phyloP scores from a whole-genome alignment of 2,888 invertebrate genomes.

The Drosophila ezoana region DNA sequence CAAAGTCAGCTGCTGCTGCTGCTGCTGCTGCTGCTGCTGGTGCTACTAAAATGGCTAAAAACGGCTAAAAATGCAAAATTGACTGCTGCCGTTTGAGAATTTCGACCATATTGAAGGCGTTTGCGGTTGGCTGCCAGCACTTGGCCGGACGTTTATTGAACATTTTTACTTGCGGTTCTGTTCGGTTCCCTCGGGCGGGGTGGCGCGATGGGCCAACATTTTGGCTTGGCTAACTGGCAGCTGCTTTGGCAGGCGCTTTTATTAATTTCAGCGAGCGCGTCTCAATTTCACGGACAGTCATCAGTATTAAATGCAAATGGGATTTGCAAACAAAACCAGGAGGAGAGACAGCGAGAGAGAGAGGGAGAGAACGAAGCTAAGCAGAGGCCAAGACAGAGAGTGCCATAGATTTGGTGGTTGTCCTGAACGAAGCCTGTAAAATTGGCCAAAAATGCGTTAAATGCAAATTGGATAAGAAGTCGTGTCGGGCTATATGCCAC shows the following conservation, averaged over 20 bases:
- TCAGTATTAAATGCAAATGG: slow-evolving; percentile 80
- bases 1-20: slow-evolving; percentile 72
- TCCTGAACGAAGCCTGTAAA: slow-evolving; percentile 34
- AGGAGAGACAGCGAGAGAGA: background rate
- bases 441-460: slow-evolving; percentile 78
- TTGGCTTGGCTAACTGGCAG: slow-evolving; percentile 35
- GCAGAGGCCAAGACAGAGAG: background rate
- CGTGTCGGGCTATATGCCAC: slow-evolving; percentile 50
- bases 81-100: slow-evolving; percentile 53
- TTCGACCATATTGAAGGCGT: slow-evolving; percentile 70
- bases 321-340: slow-evolving; percentile 48
- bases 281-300: slow-evolving; percentile 72
- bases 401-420: slow-evolving; percentile 41
- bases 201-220: slow-evolving; percentile 3
- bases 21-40: slow-evolving; percentile 58
- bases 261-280: slow-evolving; percentile 60
- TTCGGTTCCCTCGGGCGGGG: background rate
- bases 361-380: background rate
- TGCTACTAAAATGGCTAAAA: slow-evolving; percentile 35
- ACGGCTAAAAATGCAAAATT: slow-evolving; percentile 70
- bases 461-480: slow-evolving; percentile 80
- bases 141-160: slow-evolving; percentile 76
- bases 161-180: slow-evolving; percentile 76
- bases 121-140: slow-evolving; percentile 62
- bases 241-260: slow-evolving; percentile 42